Base-by-base conservation (phyloP, 2,797 vertebrate species). In the Pagetopsis macropterus region DNA sequence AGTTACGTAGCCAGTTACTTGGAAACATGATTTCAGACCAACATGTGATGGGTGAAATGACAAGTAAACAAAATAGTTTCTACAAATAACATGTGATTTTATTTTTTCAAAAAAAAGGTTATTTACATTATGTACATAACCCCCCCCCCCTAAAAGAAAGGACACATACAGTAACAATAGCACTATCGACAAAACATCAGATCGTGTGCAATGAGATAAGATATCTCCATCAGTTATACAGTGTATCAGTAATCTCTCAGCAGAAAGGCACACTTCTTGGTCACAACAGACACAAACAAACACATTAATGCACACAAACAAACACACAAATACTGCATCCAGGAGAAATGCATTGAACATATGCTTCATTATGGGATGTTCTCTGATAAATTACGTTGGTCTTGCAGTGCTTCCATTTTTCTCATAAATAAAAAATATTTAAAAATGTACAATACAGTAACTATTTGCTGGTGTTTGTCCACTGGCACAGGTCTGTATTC, bases 91-190 rank as follows among this genome's bases (percentile, higher is more conserved):
- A 65, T 5, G 59, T 85, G 59, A 73, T 78, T 89, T 92, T 88
- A 88, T 90, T 92, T 87, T 69, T 74, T 66, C 59, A 79, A 85
- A 66, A 92, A 49, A 37, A 37, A 37, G 33, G 3, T 5, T 89
- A 93, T 94, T 87, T 92, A 93, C 91, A 93, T 59, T 90, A 93
- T 94, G 49, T 93, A 93, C 93, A 94, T 64, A 78, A 90, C 76
- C 83, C 72, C 45, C 81, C 41, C 46, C 16, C 12, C 84, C 76
- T 58, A 82, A 72, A 86, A 71, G 58, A 68, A 87, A 9, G 33
- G 66, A 52, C 60, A 83, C 85, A 79, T 60, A 82, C 68, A 83
- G 70, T 67, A 65, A 76, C 72, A 57, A 51, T 70, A 84, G 87
- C 83, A 85, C 68, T 12, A 66, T 31, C 55, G 74, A 87, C 84